phyloP scores from a whole-genome alignment of 2,797 vertebrate genomes.

The Halcyon smyrnensis region DNA sequence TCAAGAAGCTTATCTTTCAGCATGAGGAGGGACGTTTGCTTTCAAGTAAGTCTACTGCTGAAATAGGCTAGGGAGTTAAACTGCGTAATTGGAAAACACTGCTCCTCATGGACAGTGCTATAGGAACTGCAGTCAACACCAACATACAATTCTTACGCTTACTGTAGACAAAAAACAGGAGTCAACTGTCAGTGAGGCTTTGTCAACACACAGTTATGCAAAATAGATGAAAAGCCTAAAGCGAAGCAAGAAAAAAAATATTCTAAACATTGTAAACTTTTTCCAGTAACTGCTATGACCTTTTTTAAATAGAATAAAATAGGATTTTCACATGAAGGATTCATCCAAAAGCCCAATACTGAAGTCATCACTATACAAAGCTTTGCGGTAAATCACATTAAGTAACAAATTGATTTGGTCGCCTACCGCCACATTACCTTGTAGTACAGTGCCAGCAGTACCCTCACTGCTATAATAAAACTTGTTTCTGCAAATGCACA shows the following conservation, averaged over 20 bases:
- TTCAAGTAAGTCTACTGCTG: neutral
- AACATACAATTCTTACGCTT: neutral
- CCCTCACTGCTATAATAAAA: neutral
- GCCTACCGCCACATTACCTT: neutral
- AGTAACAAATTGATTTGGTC: neutral
- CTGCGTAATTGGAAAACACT: fast-evolving
- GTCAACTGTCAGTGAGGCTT: neutral
- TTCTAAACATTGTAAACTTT: neutral
- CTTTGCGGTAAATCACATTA: neutral
- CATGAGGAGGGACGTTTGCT: neutral
- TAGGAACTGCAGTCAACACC: neutral
- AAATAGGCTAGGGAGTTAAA: neutral
- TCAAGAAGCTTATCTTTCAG: neutral
- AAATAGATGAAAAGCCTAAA: neutral
- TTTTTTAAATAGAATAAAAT: neutral
- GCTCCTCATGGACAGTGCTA: fast-evolving
- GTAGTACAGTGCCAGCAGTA: neutral
- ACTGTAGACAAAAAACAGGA: neutral
- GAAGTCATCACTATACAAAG: neutral
- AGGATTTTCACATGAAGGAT: neutral
- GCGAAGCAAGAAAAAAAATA: neutral
- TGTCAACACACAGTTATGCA: neutral
- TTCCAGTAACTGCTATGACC: neutral
- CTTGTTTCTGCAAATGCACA: neutral
- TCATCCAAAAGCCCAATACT: neutral